Evolutionary conservation across 2,888 invertebrate genomes (phyloP), one percentile per base, ranked within the genome.

Genomic region (Tetramorium bicarinatum): DNA sequence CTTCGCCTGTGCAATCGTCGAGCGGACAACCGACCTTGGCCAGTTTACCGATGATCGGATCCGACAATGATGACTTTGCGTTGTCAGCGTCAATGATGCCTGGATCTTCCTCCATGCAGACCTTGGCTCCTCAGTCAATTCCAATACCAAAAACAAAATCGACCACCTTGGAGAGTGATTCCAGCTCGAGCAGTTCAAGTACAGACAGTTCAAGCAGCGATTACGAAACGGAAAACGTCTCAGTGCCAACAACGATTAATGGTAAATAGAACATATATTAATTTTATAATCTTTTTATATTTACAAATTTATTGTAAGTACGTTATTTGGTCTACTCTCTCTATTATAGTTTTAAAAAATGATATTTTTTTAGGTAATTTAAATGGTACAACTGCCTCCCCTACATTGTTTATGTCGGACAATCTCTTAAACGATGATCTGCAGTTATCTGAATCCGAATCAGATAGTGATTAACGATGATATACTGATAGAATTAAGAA

Each of bases 381-480:
- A 47, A 95, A 95, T 85, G 94, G 90, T 76, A 90, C 91, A 72
- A 91, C 92, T 79, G 91, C 92, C 29, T 94, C 95, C 64, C 92
- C 93, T 15, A 90, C 94, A 76, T 89, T 94, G 79, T 92, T 96
- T 52, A 95, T 96, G 93, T 96, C 96, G 21, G 96, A 96, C 91
- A 97, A 97, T 95, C 95, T 97, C 85, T 96, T 98, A 91, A 97
- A 97, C 93, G 97, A 98, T 93, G 98, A 98, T 95, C 96, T 98
- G 92, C 97, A 98, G 95, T 96, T 98, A 92, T 98, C 98, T 74
- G 98, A 98, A 95, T 97, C 98, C 56, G 98, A 97, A 93, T 97
- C 97, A 92, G 98, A 98, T 95, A 96, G 96, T 84, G 96, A 97
- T 95, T 97, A 96, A 96, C 92, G 79, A 52, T 85, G 86, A 87